These are phyloP conservation scores for Tachuris rubrigastra DNA, from an alignment of 2,113 vertebrate species.

Conservation along the genomic window DNA sequence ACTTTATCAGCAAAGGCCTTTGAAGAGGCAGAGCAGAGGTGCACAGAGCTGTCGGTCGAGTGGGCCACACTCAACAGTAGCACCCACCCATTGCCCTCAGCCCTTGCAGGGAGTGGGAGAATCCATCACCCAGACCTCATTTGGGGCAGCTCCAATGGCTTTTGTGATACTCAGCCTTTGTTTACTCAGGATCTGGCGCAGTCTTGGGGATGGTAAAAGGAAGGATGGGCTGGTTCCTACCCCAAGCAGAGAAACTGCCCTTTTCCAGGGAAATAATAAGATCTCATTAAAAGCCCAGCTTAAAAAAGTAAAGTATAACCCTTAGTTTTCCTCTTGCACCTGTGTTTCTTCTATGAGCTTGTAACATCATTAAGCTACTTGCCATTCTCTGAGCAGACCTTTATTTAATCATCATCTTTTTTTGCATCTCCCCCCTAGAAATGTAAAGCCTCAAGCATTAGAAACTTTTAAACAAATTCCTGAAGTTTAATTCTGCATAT, in stretches of 20 bases:
- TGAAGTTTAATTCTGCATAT: background rate
- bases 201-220: background rate
- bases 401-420: background rate
- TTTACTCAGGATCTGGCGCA: background rate
- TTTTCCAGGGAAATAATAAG: background rate
- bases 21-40: background rate
- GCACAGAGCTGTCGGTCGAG: background rate
- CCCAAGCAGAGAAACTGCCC: rapidly evolving
- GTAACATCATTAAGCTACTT: background rate
- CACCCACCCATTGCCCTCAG: background rate
- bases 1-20: conserved; percentile 33
- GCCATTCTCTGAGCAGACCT: background rate
- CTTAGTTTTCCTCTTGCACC: background rate
- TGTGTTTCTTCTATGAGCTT: background rate
- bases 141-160: background rate
- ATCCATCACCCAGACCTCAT: background rate
- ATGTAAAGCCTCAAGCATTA: background rate
- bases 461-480: background rate
- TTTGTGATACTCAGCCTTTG: background rate
- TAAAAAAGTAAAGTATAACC: background rate
- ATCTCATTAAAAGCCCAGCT: background rate
- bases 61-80: background rate
- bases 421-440: background rate
- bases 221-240: background rate
- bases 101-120: background rate